Percentiles rank a stretch among this genome's conserved stretches.
Conservation (phyloP, 2,888 invertebrate genomes). For the Lasioglossum oenotherae region DNA sequence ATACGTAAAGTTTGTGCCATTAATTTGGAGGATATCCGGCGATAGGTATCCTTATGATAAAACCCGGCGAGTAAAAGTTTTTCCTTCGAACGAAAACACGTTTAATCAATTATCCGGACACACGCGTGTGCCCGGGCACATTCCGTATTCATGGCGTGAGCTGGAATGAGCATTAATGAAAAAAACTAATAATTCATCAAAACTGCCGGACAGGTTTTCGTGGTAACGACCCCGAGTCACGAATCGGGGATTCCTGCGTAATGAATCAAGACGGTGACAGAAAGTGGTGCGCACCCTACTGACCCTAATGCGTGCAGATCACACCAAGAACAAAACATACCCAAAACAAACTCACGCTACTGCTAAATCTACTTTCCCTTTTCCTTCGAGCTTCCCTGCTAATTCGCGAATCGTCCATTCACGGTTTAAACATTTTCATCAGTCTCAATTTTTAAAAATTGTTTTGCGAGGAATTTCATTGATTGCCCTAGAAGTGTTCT, state of each 20-base stretch:
- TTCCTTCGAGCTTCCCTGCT: neutral
- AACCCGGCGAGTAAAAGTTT: neutral
- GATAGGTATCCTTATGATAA: neutral
- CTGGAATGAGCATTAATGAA: constrained; percentile 32
- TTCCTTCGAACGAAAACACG: neutral
- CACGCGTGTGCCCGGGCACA: neutral
- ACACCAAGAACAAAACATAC: constrained; percentile 18
- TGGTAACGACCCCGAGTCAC: constrained; percentile 47
- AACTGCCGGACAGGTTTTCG: constrained; percentile 39
- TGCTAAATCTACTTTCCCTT: constrained; percentile 1
- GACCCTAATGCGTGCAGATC: constrained; percentile 56
- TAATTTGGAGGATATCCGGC: neutral
- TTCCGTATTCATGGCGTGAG: constrained; percentile 31
- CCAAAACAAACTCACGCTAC: neutral
- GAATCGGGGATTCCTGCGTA: constrained; percentile 57
- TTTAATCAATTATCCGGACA: constrained; percentile 15
- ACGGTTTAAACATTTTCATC: neutral
- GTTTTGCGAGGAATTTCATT: too few species aligned
- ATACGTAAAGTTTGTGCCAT: neutral
- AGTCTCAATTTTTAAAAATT: neutral
- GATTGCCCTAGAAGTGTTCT: too few species aligned
- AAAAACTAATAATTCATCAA: constrained; percentile 49
- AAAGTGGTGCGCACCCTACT: constrained; percentile 53
- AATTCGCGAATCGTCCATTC: neutral
- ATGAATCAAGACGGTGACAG: constrained; percentile 51